phyloP scores from a whole-genome alignment of 2,888 invertebrate genomes.

The Pimpla rufipes region DNA sequence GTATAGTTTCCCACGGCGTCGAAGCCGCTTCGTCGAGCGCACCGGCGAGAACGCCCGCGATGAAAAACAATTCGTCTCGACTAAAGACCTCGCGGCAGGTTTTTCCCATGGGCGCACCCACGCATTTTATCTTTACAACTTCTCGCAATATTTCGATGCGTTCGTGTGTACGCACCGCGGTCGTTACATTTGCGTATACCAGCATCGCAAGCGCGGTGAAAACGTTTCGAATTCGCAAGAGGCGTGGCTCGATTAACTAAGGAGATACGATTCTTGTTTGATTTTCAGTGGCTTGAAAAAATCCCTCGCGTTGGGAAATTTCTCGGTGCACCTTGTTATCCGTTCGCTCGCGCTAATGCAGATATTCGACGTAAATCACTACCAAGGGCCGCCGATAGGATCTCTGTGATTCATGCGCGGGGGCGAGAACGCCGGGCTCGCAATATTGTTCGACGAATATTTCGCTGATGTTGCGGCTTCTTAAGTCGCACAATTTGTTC shows the following conservation, averaged over 20 bases:
- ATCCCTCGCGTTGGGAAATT: not conserved
- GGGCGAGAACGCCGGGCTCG: not conserved
- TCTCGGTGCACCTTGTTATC: constrained; percentile 15
- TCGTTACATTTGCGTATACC: constrained; percentile 46
- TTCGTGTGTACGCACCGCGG: constrained; percentile 40
- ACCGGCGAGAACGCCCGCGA: constrained; percentile 28
- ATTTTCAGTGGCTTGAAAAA: not conserved
- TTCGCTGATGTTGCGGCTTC: not conserved
- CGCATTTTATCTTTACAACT: constrained; percentile 65
- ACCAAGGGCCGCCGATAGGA: not conserved
- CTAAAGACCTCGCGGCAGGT: constrained; percentile 55
- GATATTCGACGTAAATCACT: not conserved
- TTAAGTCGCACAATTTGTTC: too few species aligned
- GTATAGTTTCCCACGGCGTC: constrained; percentile 64
- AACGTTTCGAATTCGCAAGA: not conserved
- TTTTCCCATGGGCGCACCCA: constrained; percentile 67
- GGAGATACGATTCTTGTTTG: constrained; percentile 10
- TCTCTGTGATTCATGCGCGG: not conserved
- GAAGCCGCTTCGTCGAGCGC: constrained; percentile 28
- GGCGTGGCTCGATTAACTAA: not conserved
- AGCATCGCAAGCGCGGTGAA: constrained; percentile 47
- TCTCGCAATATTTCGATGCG: constrained; percentile 55
- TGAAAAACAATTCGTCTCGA: constrained; percentile 64
- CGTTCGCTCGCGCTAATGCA: not conserved
- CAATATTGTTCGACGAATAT: too few species aligned